These are phyloP conservation scores for Orthonychiurus folsomi DNA, from an alignment of 2,888 invertebrate genomes.

Conservation along the genomic window DNA sequence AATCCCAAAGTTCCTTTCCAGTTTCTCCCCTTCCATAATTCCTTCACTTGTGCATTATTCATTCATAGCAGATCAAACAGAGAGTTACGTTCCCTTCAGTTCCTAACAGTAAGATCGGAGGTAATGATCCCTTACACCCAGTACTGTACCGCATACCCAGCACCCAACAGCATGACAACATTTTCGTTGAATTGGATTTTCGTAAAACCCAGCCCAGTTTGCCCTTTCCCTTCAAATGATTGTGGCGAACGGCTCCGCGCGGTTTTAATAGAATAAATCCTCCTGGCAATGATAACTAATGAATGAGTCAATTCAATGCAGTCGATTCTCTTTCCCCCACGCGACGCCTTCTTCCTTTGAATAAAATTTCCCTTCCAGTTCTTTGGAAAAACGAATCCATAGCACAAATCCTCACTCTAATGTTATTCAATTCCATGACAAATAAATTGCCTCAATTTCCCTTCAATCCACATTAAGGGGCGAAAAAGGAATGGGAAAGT, in stretches of 20 bases:
- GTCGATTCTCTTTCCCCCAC: slow-evolving; percentile 16
- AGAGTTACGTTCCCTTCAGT: too few relatives aligned
- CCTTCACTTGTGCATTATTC: background rate
- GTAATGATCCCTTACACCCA: slow-evolving; percentile 3
- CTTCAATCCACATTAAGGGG: slow-evolving; percentile 28
- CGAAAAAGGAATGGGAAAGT: background rate
- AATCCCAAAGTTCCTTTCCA: background rate
- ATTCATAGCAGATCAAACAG: background rate
- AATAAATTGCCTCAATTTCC: slow-evolving; percentile 40
- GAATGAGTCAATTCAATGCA: slow-evolving; percentile 25
- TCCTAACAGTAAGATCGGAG: too few relatives aligned
- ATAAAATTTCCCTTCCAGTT: too few relatives aligned
- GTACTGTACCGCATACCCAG: too few relatives aligned
- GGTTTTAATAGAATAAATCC: slow-evolving; percentile 33
- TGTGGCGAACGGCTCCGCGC: too few relatives aligned
- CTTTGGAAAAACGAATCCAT: too few relatives aligned
- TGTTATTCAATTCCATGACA: slow-evolving; percentile 40
- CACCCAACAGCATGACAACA: too few relatives aligned
- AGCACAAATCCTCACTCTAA: slow-evolving; percentile 26
- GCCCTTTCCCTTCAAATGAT: too few relatives aligned
- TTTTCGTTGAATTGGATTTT: too few relatives aligned
- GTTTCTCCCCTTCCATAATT: background rate
- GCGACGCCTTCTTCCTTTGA: too few relatives aligned
- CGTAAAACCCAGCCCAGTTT: too few relatives aligned
- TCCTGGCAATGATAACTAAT: slow-evolving; percentile 38